phyloP scores from a whole-genome alignment of 2,797 vertebrate species.

The Taeniopygia guttata region DNA sequence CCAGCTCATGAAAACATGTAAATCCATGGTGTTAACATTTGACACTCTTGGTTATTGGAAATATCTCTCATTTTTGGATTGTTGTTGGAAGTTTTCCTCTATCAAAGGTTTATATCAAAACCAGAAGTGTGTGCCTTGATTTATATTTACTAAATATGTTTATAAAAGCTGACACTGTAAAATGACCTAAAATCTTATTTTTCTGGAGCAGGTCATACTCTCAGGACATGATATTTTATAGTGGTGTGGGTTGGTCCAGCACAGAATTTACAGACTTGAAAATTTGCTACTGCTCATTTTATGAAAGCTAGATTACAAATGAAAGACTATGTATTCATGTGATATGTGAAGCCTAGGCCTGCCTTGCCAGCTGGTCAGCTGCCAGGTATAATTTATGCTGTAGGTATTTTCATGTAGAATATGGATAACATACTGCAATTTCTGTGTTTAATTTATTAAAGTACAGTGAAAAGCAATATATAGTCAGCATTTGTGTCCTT shows the following conservation, averaged over 20 bases:
- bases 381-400: conserved; percentile 45
- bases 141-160: background rate
- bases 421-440: conserved; percentile 47
- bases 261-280: background rate
- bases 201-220: background rate
- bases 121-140: background rate
- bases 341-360: conserved; percentile 9
- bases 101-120: background rate
- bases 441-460: conserved; percentile 54
- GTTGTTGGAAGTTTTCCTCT: background rate
- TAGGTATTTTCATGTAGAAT: conserved; percentile 53
- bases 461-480: conserved; percentile 32
- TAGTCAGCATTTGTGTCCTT: conserved; percentile 30
- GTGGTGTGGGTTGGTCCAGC: background rate
- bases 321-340: background rate
- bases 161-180: background rate
- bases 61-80: background rate
- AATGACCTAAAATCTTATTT: background rate
- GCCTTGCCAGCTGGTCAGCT: conserved; percentile 53
- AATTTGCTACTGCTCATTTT: conserved; percentile 35
- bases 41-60: background rate
- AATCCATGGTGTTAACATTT: fast-evolving
- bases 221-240: background rate
- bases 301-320: conserved; percentile 9
- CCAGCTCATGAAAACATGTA: background rate